phyloP scores from a whole-genome alignment of 37 sponge, comb jelly and placozoan species.

The Dysidea cf. avara region DNA sequence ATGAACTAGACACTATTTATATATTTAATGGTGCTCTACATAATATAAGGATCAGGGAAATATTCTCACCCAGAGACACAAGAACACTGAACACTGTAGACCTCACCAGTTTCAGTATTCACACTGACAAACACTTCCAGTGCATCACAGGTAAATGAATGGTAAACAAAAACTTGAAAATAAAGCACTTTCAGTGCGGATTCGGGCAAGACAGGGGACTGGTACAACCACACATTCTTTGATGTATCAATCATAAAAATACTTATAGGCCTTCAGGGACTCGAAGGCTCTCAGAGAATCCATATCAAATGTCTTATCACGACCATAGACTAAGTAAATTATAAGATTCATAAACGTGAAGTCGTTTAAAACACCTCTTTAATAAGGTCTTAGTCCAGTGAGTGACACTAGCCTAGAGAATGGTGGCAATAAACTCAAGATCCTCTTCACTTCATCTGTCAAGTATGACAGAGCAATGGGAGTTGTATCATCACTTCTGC shows the following conservation, averaged over 20 bases:
- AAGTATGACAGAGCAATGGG: not conserved
- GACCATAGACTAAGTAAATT: conserved; percentile 16
- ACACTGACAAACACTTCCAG: conserved; percentile 18
- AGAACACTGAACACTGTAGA: conserved; percentile 13
- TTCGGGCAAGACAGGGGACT: not conserved
- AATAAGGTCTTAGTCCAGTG: conserved; percentile 5
- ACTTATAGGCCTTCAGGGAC: conserved; percentile 30
- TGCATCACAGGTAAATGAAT: conserved; percentile 6
- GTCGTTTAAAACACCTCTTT: conserved; percentile 1
- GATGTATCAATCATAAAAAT: conserved; percentile 18
- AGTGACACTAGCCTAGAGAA: conserved; percentile 15
- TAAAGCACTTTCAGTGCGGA: no score
- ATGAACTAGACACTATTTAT: no score
- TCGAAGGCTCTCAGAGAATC: conserved; percentile 30
- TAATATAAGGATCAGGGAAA: no score
- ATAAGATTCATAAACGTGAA: conserved; percentile 27
- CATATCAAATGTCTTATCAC: conserved; percentile 26
- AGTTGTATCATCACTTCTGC: no score
- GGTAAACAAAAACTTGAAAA: conserved; percentile 33
- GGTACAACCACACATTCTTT: conserved; percentile 20
- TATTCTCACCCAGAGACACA: conserved; percentile 15
- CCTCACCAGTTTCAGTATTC: conserved; percentile 39
- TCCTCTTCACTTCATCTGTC: conserved; percentile 28
- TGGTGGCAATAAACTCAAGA: conserved; percentile 7
- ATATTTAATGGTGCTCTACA: no score